Conservation (phyloP, 1,140 invertebrate species). For the Ips typographus region DNA sequence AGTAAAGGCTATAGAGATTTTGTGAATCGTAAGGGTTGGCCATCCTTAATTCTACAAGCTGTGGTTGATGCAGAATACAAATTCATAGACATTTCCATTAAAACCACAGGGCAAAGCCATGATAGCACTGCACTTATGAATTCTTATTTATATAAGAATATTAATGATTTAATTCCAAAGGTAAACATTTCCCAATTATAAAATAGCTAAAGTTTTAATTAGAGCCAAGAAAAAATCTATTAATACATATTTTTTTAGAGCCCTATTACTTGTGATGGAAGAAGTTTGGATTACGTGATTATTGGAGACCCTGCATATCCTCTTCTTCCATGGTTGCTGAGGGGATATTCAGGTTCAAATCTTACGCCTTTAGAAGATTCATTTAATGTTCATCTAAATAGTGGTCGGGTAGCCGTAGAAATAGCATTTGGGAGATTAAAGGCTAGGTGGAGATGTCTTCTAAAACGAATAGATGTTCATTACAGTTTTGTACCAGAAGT, state of each 20-base stretch:
- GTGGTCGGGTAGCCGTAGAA: constrained; percentile 45
- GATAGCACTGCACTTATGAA: not conserved
- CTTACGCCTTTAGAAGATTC: constrained; percentile 39
- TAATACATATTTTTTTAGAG: constrained; percentile 14
- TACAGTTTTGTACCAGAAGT: constrained; percentile 21
- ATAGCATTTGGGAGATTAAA: constrained; percentile 50
- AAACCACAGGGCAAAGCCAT: not conserved
- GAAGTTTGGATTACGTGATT: not conserved
- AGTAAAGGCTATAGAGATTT: constrained; percentile 10
- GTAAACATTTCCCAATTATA: not conserved
- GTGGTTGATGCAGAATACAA: constrained; percentile 4
- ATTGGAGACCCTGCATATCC: constrained; percentile 40
- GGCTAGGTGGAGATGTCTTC: constrained; percentile 34
- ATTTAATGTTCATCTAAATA: constrained; percentile 46
- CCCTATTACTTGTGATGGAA: not conserved
- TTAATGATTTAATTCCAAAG: not conserved
- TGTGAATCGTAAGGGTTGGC: constrained; percentile 8
- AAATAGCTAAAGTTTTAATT: not conserved
- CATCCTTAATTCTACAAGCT: constrained; percentile 4
- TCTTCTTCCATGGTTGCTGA: constrained; percentile 47
- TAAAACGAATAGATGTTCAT: constrained; percentile 39
- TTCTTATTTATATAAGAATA: not conserved
- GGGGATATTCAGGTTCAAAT: constrained; percentile 41
- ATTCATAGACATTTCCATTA: constrained; percentile 4
- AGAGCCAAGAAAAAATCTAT: not conserved